These are phyloP conservation scores for Andinoacara biseriatus DNA, from an alignment of 2,113 vertebrate species.

Conservation along the genomic window DNA sequence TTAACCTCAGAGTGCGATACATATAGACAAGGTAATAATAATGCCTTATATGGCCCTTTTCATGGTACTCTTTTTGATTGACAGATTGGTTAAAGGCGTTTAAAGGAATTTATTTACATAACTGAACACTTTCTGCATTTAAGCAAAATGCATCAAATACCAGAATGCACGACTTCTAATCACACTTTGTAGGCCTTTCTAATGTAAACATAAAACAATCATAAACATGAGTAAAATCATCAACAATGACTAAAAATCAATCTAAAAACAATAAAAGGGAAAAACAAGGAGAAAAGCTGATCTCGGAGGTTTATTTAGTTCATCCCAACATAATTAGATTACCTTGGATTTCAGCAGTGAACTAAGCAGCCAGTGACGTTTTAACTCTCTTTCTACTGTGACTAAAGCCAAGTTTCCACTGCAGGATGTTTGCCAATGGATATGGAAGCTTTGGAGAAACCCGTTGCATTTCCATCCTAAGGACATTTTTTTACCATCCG, in stretches of 20 bases:
- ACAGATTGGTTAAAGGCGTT: background rate
- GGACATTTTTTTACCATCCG: background rate
- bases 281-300: background rate
- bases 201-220: no score
- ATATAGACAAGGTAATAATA: background rate
- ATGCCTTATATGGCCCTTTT: no score
- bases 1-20: background rate
- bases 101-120: no score
- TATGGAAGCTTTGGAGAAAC: background rate
- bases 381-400: background rate
- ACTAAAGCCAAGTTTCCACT: background rate
- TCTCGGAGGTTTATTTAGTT: background rate
- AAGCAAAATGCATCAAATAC: background rate
- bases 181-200: no score
- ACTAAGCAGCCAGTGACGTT: background rate
- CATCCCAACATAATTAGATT: constrained; percentile 4
- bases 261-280: background rate
- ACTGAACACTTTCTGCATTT: background rate
- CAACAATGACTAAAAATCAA: background rate
- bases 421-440: background rate
- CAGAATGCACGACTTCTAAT: background rate
- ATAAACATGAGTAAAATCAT: no score
- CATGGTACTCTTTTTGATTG: background rate
- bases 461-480: no score
- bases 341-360: background rate